Evolutionary conservation across 1,140 invertebrate species (phyloP), one percentile per base, ranked within the genome.

Genomic region (Elymnias hypermnestra): DNA sequence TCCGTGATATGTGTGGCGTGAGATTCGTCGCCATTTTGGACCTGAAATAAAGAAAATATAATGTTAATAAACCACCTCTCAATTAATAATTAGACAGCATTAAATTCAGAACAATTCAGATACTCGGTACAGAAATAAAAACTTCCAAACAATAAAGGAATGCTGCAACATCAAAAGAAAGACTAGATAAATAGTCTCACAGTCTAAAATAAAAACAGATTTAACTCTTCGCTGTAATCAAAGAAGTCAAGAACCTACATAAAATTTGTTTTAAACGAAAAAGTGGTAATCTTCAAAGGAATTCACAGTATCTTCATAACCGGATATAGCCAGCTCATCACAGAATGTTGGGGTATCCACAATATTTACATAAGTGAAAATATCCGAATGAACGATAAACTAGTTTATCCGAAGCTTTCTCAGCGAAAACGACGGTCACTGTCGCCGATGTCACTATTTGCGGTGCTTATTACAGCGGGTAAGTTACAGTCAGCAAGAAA

Each of bases 351-450:
- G 42, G 46, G 45, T 66, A 33, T 55, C 53, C 36, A 48, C 53
- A 48, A 38, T 53, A 79, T 79, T 79, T 68, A 68, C 75, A 79
- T 77, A 79, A 79, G 72, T 79, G 75, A 76, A 79, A 76, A 76
- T 74, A 66, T 63, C 53, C 47, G 58, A 63, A 74, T 74, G 63
- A 66, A 57, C 12, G 17, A 29, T 63, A 63, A 76, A 72, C 72
- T 67, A 67, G 71, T 69, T 64, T 52, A 37, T 29, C 22, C 33
- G 37, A 46, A 64, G 69, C 69, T 79, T 77, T 79, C 71, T 64
- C 65, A 57, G 53, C 38, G 46, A 58, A 53, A 64, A 59, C 53
- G 41, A 49, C 53, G 57, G 44, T 52, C 57, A 55, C 56, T 61
- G 57, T 61, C 56, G 29, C 41, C 43, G 4, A 10, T 17, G 14